These are phyloP conservation scores for Merluccius polli DNA, from an alignment of 2,797 vertebrate species.

Conservation along the genomic window DNA sequence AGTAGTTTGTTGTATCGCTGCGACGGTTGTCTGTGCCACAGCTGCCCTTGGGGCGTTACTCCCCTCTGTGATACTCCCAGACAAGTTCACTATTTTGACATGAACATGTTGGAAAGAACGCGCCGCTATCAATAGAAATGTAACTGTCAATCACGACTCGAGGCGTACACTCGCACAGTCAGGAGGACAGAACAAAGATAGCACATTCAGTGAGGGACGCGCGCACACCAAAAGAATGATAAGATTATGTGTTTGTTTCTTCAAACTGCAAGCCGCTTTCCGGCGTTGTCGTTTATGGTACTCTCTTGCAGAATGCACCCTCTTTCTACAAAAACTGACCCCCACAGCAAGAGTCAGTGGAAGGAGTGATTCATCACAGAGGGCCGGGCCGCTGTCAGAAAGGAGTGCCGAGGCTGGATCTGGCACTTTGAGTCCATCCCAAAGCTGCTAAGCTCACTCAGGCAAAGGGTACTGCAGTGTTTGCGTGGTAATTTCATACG, in stretches of 20 bases:
- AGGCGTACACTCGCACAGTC: background rate
- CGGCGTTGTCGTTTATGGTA: background rate
- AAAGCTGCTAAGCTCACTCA: constrained; percentile 65
- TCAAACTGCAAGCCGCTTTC: background rate
- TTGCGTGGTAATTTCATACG: constrained; percentile 68
- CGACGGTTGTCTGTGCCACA: constrained; percentile 11
- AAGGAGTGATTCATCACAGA: constrained; percentile 62
- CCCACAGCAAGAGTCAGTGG: constrained; percentile 10
- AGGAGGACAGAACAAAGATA: background rate
- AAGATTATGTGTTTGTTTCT: background rate
- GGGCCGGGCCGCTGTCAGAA: constrained; percentile 51
- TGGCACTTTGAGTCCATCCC: constrained; percentile 48
- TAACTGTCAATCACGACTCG: constrained; percentile 17
- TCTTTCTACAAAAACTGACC: background rate
- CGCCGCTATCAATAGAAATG: constrained; percentile 13
- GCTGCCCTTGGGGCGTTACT: constrained; percentile 29
- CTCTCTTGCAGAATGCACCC: constrained; percentile 19
- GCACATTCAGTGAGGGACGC: constrained; percentile 1
- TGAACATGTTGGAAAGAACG: constrained; percentile 34
- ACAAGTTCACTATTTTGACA: constrained; percentile 31
- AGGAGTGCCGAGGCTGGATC: constrained; percentile 68
- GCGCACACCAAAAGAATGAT: background rate
- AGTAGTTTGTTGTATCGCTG: constrained; percentile 25
- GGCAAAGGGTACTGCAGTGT: constrained; percentile 58
- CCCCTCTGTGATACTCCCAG: constrained; percentile 20